Conservation (phyloP, 92 coral and sea anemone species). For the Palythoa grandiflora region DNA sequence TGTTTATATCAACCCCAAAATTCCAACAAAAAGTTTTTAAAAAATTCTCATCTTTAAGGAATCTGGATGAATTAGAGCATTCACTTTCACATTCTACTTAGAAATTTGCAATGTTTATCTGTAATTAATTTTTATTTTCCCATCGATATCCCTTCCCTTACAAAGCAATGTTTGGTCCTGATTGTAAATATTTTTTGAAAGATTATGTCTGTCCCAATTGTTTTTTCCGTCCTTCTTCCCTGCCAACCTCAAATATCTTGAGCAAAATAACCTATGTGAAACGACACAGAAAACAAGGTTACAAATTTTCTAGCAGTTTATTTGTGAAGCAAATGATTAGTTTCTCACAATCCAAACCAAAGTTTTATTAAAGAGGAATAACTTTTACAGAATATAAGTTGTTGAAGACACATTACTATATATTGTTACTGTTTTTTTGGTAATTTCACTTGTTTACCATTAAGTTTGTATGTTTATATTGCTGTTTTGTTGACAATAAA, state of each 20-base stretch:
- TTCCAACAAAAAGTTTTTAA: no score
- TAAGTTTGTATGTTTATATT: slow-evolving; percentile 3
- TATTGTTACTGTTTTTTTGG: neutral
- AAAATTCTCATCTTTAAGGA: no score
- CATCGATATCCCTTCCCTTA: neutral
- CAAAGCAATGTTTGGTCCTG: slow-evolving; percentile 15
- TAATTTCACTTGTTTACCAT: slow-evolving; percentile 7
- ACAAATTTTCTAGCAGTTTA: slow-evolving; percentile 9
- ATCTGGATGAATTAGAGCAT: no score
- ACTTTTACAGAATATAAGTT: neutral
- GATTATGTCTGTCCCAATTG: neutral
- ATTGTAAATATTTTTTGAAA: neutral
- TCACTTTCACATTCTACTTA: neutral
- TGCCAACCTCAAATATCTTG: slow-evolving; percentile 5
- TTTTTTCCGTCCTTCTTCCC: neutral
- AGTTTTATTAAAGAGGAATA: neutral
- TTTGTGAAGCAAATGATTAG: neutral
- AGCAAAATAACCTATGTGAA: neutral
- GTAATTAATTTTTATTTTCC: neutral
- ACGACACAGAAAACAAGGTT: slow-evolving; percentile 9
- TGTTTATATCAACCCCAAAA: no score
- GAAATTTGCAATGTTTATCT: slow-evolving; percentile 14
- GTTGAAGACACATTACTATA: neutral
- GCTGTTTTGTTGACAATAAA: slow-evolving; percentile 9
- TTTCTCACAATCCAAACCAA: slow-evolving; percentile 15